Conservation (phyloP, 2,888 invertebrate genomes). For the Trachelus troglodyta region DNA sequence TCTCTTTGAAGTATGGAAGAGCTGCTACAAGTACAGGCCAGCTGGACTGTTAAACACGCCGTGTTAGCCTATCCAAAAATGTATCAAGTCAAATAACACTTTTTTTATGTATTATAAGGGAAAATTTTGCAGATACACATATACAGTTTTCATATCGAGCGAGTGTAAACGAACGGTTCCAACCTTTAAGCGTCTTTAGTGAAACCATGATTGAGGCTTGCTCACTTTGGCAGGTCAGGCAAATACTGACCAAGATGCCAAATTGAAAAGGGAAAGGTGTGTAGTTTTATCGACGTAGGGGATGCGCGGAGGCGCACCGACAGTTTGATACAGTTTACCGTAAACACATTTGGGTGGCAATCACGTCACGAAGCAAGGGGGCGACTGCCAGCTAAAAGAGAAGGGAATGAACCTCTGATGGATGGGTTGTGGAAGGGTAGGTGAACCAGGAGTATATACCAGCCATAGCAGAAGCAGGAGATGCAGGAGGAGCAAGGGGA, state of each 20-base stretch:
- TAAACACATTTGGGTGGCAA: constrained; percentile 65
- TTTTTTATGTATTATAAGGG: not conserved
- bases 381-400: constrained; percentile 24
- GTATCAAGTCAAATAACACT: too few relatives aligned
- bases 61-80: not conserved
- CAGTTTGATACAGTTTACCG: constrained; percentile 65
- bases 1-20: constrained; percentile 92
- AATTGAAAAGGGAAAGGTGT: constrained; percentile 34
- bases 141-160: not conserved
- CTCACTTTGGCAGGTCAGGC: constrained; percentile 4
- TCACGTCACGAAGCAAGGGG: constrained; percentile 57
- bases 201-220: not conserved
- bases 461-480: constrained; percentile 26
- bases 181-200: not conserved
- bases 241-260: constrained; percentile 28
- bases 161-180: not conserved
- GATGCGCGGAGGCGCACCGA: constrained; percentile 40
- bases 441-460: constrained; percentile 29
- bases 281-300: constrained; percentile 25
- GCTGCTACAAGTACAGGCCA: constrained; percentile 82
- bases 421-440: constrained; percentile 33
- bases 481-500: constrained; percentile 47
- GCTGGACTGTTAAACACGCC: constrained; percentile 24
- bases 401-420: constrained; percentile 21
- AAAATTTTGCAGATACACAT: not conserved